Conservation (phyloP, 2,888 invertebrate genomes). For the Aricia artaxerxes region DNA sequence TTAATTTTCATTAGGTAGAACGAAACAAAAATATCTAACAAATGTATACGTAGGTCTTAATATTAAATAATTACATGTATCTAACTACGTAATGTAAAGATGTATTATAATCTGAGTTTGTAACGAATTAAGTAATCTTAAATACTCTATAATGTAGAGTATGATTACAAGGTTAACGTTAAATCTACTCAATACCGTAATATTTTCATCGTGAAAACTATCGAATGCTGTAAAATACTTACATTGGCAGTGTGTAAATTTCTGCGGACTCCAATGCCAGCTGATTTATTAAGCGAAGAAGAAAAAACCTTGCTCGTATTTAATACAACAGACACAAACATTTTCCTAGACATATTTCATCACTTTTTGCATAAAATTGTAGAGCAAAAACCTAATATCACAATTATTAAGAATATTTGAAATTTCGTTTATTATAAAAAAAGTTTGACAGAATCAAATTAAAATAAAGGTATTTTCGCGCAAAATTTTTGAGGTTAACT, state of each 20-base stretch:
- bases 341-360: constrained; percentile 53
- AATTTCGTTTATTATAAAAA: neutral
- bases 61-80: neutral
- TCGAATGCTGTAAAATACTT: neutral
- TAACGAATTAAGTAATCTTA: neutral
- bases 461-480: constrained; percentile 3
- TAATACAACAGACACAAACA: constrained; percentile 49
- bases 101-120: neutral
- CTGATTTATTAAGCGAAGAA: neutral
- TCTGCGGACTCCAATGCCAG: neutral
- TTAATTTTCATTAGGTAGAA: too few relatives aligned
- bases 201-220: neutral
- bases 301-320: constrained; percentile 42
- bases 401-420: neutral
- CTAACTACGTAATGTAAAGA: neutral
- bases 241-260: constrained; percentile 20
- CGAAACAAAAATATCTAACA: too few relatives aligned
- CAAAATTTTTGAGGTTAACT: constrained; percentile 24
- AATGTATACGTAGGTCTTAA: too few relatives aligned
- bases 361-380: neutral
- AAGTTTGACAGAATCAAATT: constrained; percentile 11
- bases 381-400: neutral
- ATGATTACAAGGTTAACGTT: neutral
- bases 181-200: neutral
- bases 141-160: neutral